Base-by-base conservation (phyloP, 2,888 invertebrate species). In the Boloria selene region DNA sequence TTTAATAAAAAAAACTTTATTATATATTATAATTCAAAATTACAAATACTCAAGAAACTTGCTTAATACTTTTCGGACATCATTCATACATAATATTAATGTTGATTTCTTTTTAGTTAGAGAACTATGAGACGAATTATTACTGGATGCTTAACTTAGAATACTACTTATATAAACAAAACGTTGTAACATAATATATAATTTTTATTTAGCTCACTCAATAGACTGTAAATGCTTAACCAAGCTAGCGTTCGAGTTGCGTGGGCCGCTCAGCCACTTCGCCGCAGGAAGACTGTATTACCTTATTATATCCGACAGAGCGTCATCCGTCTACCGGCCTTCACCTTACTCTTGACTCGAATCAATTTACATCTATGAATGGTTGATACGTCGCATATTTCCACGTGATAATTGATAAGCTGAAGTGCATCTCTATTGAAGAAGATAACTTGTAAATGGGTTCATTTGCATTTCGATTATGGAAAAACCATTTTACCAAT, bases 241-340 rank as follows among this genome's bases (percentile, higher is more conserved):
- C 44, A 58, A 52, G 58, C 58, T 52, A 45, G 42, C 38, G 14
- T 62, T 55, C 47, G 22, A 13, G 56, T 68, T 70, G 76, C 72
- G 74, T 79, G 79, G 79, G 73, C n/a, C 74, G 71, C 69, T 70
- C 79, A 82, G 82, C 78, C 83, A 83, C 84, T 87, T 84, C 77
- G 77, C 70, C 71, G 74, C 88, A 86, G 90, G 90, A 90, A 85
- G 88, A 84, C 83, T 83, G 80, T 80, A 89, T 89, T 88, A 88
- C 82, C 86, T 87, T 88, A 88, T 88, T 87, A 88, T 87, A 88
- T 86, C 84, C 83, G 82, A 82, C 85, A 86, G 83, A 84, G 82
- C 82, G 79, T 76, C 83, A 80, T 84, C 83, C 85, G 83, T 70
- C 58, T 69, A 67, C 58, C 64, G 74, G 69, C 76, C 77, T 77